phyloP scores from a whole-genome alignment of 1,140 invertebrate species.

The Apis laboriosa region DNA sequence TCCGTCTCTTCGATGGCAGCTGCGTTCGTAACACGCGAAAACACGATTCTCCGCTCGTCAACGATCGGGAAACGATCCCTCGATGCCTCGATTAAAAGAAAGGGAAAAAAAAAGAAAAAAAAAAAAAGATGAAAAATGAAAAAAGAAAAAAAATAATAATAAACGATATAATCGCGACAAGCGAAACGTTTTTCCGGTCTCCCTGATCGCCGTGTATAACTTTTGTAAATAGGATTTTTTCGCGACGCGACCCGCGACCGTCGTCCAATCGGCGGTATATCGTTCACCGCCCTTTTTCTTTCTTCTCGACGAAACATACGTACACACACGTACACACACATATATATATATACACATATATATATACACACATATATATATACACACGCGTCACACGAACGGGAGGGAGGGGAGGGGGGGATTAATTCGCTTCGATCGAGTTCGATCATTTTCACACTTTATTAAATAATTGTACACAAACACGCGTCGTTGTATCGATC shows the following conservation, averaged over 20 bases:
- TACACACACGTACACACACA: not conserved
- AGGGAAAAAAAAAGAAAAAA: too few relatives aligned
- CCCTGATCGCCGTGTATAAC: slow-evolving; percentile 32
- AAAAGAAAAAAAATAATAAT: too few relatives aligned
- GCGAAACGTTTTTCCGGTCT: slow-evolving; percentile 1
- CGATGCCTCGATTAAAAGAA: slow-evolving; percentile 34
- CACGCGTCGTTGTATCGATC: not conserved
- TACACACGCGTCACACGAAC: too few relatives aligned
- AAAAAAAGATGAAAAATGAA: too few relatives aligned
- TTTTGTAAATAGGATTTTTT: slow-evolving; percentile 49
- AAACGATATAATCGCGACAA: not conserved
- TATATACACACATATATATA: not conserved
- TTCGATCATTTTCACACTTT: slow-evolving; percentile 11
- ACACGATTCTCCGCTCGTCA: slow-evolving; percentile 36
- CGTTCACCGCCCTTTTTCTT: not conserved
- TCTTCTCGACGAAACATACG: slow-evolving; percentile 12
- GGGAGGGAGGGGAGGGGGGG: not conserved
- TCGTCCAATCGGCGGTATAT: slow-evolving; percentile 3
- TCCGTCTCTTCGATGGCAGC: slow-evolving; percentile 35
- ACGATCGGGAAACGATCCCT: slow-evolving; percentile 30
- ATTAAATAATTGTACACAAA: not conserved
- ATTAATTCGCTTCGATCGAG: slow-evolving; percentile 29
- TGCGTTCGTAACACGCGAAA: slow-evolving; percentile 5
- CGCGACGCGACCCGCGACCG: not conserved
- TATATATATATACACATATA: not conserved